These are phyloP conservation scores for Calypte anna DNA, from an alignment of 2,113 vertebrate species.

Conservation along the genomic window DNA sequence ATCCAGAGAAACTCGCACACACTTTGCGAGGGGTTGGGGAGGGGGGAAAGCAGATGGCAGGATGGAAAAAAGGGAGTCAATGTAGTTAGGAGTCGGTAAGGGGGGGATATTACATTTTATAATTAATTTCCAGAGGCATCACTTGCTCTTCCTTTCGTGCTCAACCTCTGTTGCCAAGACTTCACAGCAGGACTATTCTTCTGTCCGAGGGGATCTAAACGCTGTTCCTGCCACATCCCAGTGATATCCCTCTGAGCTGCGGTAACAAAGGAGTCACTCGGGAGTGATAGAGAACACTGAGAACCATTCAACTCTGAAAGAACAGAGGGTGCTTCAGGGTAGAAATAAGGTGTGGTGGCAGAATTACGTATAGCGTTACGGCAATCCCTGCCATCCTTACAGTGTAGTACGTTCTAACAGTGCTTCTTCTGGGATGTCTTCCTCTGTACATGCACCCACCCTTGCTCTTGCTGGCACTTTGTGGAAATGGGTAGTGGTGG, in stretches of 20 bases:
- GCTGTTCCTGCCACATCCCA: neutral
- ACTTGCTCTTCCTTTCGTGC: neutral
- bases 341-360: neutral
- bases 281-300: neutral
- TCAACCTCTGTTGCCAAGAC: neutral
- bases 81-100: neutral
- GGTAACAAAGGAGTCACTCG: neutral
- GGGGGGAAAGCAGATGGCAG: neutral
- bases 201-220: neutral
- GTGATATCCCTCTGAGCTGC: neutral
- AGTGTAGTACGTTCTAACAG: neutral
- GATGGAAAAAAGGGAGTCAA: neutral
- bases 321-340: neutral
- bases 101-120: neutral
- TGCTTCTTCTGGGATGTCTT: neutral
- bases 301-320: neutral
- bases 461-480: neutral
- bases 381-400: neutral
- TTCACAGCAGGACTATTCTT: neutral
- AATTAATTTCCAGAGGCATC: neutral
- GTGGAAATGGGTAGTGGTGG: neutral
- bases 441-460: rapidly evolving
- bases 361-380: neutral
- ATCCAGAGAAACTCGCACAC: neutral
- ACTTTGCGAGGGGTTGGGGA: neutral